Percentiles rank a stretch among this genome's conserved stretches.
Evolutionary conservation across 2,888 invertebrate genomes (phyloP).

Genomic region (Drosophila quinaria): DNA sequence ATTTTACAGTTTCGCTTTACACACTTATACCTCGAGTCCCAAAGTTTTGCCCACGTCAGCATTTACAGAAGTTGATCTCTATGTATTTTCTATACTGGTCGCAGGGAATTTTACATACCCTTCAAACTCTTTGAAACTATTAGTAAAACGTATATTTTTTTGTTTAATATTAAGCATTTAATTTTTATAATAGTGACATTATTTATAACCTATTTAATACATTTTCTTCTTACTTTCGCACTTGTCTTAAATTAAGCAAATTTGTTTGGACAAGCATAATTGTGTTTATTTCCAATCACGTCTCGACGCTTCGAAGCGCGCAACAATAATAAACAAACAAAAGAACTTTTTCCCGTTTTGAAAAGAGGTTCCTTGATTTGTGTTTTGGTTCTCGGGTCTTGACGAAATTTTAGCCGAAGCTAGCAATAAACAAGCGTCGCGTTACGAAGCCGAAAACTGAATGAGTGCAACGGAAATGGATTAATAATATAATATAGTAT

Average conservation of each 20-base stretch:
- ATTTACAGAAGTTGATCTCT: constrained; percentile 14
- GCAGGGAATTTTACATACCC: not conserved
- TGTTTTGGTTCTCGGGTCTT: constrained; percentile 18
- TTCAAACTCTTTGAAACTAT: not conserved
- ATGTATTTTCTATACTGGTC: not conserved
- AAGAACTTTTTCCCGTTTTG: constrained; percentile 18
- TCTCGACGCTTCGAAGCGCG: constrained; percentile 11
- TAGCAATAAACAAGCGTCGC: constrained; percentile 31
- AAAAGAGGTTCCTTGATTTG: constrained; percentile 30
- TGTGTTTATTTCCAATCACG: constrained; percentile 46
- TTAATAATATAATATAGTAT: constrained; percentile 38
- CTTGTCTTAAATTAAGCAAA: not conserved
- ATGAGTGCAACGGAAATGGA: constrained; percentile 66
- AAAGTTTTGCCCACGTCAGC: constrained; percentile 39
- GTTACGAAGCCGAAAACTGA: constrained; percentile 67
- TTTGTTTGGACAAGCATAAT: constrained; percentile 32
- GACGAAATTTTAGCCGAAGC: constrained; percentile 51
- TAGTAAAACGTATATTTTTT: not conserved
- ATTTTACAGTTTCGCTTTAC: not conserved
- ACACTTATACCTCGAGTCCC: not conserved
- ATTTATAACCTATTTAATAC: not conserved
- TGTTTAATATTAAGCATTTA: too few species aligned
- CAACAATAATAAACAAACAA: constrained; percentile 42
- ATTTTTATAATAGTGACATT: not conserved
- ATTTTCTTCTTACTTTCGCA: constrained; percentile 4